phyloP scores from a whole-genome alignment of 1,140 invertebrate genomes.

The Zaprionus africanus region DNA sequence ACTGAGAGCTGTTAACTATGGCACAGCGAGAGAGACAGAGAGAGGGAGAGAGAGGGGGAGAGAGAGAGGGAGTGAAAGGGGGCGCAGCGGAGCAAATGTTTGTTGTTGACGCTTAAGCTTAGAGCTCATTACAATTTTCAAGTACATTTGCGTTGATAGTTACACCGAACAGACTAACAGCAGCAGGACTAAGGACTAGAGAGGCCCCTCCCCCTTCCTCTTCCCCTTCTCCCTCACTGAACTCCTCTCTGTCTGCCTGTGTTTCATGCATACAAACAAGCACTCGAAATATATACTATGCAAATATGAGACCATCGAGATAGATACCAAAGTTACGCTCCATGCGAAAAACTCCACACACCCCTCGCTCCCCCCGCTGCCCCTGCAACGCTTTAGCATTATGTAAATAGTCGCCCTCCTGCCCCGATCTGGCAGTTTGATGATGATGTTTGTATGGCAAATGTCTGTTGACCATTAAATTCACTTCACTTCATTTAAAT shows the following conservation, averaged over 20 bases:
- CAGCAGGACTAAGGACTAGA: constrained; percentile 22
- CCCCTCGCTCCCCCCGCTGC: background rate
- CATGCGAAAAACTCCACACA: constrained; percentile 54
- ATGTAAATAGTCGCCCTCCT: constrained; percentile 54
- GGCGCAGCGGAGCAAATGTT: constrained; percentile 52
- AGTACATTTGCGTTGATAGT: constrained; percentile 83
- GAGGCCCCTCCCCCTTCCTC: background rate
- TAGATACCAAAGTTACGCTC: constrained; percentile 46
- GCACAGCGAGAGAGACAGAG: background rate
- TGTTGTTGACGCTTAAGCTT: constrained; percentile 81
- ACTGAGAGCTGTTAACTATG: background rate
- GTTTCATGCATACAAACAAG: constrained; percentile 74
- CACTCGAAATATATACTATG: constrained; percentile 82
- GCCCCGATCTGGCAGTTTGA: constrained; percentile 17
- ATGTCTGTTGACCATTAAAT: constrained; percentile 83
- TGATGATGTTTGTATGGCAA: constrained; percentile 62
- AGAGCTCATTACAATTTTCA: constrained; percentile 83
- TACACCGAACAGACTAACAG: constrained; percentile 60
- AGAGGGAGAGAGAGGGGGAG: background rate
- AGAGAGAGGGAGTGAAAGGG: background rate
- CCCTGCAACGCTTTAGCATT: constrained; percentile 42
- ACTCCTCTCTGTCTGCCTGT: constrained; percentile 14
- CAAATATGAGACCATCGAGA: constrained; percentile 68
- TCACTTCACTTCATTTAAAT: constrained; percentile 84
- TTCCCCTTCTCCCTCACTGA: background rate